These are phyloP conservation scores for Phengaris alcon DNA, from an alignment of 2,888 invertebrate genomes.

Conservation along the genomic window DNA sequence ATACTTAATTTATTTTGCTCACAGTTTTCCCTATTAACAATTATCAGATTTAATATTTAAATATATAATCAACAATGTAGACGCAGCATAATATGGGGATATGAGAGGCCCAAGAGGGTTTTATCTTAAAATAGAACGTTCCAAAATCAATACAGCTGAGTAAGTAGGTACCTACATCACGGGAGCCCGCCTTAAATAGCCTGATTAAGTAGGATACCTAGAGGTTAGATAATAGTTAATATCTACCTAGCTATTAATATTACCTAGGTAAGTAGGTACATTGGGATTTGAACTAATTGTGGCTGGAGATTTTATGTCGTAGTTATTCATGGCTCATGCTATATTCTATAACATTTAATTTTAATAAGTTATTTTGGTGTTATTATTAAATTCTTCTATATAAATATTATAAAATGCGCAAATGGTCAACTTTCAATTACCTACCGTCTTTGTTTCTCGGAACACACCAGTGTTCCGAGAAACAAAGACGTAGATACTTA, in stretches of 20 bases:
- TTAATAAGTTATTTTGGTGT: background rate
- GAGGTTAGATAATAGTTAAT: background rate
- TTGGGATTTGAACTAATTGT: background rate
- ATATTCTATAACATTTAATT: too few relatives aligned
- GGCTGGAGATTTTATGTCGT: too few relatives aligned
- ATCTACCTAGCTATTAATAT: background rate
- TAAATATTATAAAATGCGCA: background rate
- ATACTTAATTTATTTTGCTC: too few relatives aligned
- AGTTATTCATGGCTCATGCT: too few relatives aligned
- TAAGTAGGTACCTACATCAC: background rate
- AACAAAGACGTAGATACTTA: background rate
- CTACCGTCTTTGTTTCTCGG: too few relatives aligned
- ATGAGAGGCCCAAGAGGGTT: conserved; percentile 5
- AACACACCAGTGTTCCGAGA: background rate
- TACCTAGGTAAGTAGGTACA: background rate
- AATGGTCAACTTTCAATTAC: background rate
- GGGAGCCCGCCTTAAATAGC: background rate
- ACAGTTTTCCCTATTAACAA: too few relatives aligned
- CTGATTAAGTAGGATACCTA: background rate
- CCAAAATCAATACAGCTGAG: conserved; percentile 4
- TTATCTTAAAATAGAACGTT: conserved; percentile 12
- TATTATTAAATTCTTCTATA: background rate
- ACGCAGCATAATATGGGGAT: background rate
- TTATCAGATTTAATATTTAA: too few relatives aligned
- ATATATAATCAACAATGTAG: background rate